These are phyloP conservation scores for Serripes groenlandicus DNA, from an alignment of 2,888 invertebrate genomes.

Conservation along the genomic window DNA sequence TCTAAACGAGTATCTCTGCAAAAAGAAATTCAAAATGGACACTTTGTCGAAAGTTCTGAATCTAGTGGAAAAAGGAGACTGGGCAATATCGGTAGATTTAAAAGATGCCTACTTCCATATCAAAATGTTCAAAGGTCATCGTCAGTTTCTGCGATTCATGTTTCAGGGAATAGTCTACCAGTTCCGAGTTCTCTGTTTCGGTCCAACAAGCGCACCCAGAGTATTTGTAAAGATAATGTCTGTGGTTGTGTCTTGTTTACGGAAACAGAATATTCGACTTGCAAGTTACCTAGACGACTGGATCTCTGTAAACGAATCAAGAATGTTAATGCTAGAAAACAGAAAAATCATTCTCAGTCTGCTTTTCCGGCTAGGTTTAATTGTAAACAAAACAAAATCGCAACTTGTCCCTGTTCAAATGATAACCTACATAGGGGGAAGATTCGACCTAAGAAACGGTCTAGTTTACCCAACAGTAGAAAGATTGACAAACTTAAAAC, in stretches of 20 bases:
- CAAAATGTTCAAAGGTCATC: conserved; percentile 37
- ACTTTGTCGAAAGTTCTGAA: conserved; percentile 44
- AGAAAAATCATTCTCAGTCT: conserved; percentile 29
- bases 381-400: conserved; percentile 55
- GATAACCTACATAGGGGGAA: conserved; percentile 38
- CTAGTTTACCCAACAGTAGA: conserved; percentile 40
- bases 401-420: conserved; percentile 33
- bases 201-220: conserved; percentile 38
- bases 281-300: conserved; percentile 58
- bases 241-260: conserved; percentile 41
- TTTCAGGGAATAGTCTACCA: conserved; percentile 45
- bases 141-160: conserved; percentile 46
- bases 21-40: conserved; percentile 56
- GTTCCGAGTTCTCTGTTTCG: conserved; percentile 44
- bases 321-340: conserved; percentile 10
- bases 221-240: conserved; percentile 41
- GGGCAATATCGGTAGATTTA: no score
- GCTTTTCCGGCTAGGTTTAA: conserved; percentile 52
- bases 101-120: conserved; percentile 59
- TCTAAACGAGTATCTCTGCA: conserved; percentile 55
- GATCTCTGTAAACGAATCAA: conserved; percentile 32
- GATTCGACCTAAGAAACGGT: conserved; percentile 26
- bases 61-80: conserved; percentile 34
- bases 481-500: conserved; percentile 26
- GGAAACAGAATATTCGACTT: conserved; percentile 34